Conservation (phyloP, 1,140 invertebrate species). For the Chrysopa pallens region DNA sequence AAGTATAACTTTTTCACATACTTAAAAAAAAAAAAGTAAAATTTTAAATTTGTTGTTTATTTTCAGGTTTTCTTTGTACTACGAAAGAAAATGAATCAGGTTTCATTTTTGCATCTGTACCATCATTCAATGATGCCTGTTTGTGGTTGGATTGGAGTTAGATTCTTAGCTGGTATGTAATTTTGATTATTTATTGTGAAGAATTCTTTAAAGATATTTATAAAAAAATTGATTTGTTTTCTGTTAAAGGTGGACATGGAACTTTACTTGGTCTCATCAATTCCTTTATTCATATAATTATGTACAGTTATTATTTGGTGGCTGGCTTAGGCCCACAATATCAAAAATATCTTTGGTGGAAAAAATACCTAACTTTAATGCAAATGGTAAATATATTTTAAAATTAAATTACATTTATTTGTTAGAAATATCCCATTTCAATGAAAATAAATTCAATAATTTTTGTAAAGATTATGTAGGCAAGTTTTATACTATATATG, state of each 20-base stretch:
- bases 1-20: not conserved
- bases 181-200: not conserved
- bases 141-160: conserved; percentile 68
- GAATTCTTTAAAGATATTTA: not conserved
- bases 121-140: conserved; percentile 55
- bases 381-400: conserved; percentile 57
- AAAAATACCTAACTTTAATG: conserved; percentile 68
- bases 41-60: too few species aligned
- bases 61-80: conserved; percentile 59
- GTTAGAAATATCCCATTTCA: too few species aligned
- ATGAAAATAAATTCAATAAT: too few species aligned
- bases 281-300: conserved; percentile 64
- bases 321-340: conserved; percentile 62
- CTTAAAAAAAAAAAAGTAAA: not conserved
- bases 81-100: conserved; percentile 58
- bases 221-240: too few species aligned
- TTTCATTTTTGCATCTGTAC: conserved; percentile 58
- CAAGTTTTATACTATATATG: too few species aligned
- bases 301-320: conserved; percentile 74
- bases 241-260: conserved; percentile 50
- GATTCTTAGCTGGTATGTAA: conserved; percentile 41
- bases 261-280: conserved; percentile 73
- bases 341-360: conserved; percentile 85
- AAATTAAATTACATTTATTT: too few species aligned
- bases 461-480: too few species aligned